Base-by-base conservation (phyloP, 2,797 vertebrate species). In the Enteromius viviparus region DNA sequence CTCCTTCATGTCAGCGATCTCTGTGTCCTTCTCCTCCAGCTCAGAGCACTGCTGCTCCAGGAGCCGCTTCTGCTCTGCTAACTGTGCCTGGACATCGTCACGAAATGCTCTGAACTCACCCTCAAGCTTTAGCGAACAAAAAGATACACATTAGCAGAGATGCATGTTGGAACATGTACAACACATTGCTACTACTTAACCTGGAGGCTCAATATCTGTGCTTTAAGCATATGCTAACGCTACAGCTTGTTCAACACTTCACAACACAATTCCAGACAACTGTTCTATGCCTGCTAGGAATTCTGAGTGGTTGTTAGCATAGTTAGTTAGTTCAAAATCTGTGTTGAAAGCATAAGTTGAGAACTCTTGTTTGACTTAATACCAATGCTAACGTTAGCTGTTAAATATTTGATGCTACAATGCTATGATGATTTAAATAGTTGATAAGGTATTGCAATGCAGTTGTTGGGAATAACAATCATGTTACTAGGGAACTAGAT, bases 1-100 rank as follows among this genome's bases (percentile, higher is more conserved):
- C 89, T 97, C 96, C 76, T 97, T 97, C 96, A 97, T 96, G 88
- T 96, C 95, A 0, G 93, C 93, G 78, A 95, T 93, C 85, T 96
- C 95, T 0, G 95, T 95, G 83, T 96, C 95, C 69, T 95, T 96
- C 53, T 96, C 95, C 71, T 96, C 95, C 26, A 96, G 85, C 1
- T 96, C 95, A 9, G 93, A 82, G 4, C 95, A 93, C 87, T 96
- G 89, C 81, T 96, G 95, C 78, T 95, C 95, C 66, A 96, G 88
- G n/a, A 92, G 92, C 68, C 93, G 60, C 80, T 95, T 95, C 86
- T 96, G 93, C 80, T 96, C 95, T 0, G 94, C 92, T 83, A 96
- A 92, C 89, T 96, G 95, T 66, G 95, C 94, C 90, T 96, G 95
- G 76, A 95, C 95, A 87, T 96, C 96, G 32, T 92, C 94, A 75